phyloP scores from a whole-genome alignment of 1,140 invertebrate species.

The Drosophila rufa region DNA sequence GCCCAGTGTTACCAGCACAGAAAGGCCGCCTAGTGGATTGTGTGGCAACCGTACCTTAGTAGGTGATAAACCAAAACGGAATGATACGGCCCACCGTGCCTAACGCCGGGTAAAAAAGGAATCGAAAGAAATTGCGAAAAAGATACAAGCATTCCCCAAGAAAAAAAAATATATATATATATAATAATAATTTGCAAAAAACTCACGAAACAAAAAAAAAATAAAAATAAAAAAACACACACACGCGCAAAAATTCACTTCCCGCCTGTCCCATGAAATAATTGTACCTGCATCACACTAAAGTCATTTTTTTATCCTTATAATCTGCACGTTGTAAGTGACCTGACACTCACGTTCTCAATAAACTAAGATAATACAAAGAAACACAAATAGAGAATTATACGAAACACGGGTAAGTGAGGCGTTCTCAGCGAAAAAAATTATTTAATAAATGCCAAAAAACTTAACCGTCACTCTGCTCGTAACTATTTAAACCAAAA shows the following conservation, averaged over 20 bases:
- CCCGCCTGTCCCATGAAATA: background rate
- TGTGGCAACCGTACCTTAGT: constrained; percentile 20
- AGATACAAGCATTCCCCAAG: background rate
- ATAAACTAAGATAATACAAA: no score
- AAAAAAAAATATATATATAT: no score
- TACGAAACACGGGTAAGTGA: no score
- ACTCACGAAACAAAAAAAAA: background rate
- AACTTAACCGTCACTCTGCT: background rate
- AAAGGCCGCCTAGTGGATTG: constrained; percentile 9
- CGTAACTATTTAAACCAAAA: background rate
- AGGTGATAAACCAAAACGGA: constrained; percentile 4
- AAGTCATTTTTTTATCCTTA: background rate
- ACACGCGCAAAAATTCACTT: background rate
- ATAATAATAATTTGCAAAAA: background rate
- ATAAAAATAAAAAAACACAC: background rate
- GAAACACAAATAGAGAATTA: no score
- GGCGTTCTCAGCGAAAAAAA: no score
- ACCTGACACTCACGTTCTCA: background rate
- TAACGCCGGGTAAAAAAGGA: constrained; percentile 8
- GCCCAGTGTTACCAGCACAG: background rate
- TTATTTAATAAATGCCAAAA: no score
- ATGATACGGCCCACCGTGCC: constrained; percentile 4
- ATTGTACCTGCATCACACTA: background rate
- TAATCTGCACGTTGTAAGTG: constrained; percentile 3
- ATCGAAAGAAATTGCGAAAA: no score